Percentiles rank a stretch among this genome's conserved stretches.
Conservation (phyloP, 2,888 invertebrate species). For the Trimorus sp. region DNA sequence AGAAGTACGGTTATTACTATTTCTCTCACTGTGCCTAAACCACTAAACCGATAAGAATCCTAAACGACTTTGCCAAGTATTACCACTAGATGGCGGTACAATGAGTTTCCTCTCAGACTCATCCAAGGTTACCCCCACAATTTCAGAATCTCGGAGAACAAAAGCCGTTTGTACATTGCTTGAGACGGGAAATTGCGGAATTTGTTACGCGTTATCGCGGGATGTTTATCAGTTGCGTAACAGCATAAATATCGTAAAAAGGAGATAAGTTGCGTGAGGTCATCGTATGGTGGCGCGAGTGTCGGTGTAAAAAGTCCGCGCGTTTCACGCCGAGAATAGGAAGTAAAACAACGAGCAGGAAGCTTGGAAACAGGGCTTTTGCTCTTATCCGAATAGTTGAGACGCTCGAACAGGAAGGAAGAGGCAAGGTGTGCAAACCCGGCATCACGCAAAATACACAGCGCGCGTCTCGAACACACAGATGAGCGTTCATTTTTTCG, state of each 20-base stretch:
- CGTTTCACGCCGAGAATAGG: constrained; percentile 49
- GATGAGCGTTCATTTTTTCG: constrained; percentile 30
- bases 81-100: too few species aligned
- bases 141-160: too few species aligned
- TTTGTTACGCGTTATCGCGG: constrained; percentile 4
- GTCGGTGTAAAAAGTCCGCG: constrained; percentile 33
- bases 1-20: too few species aligned
- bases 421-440: constrained; percentile 50
- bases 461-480: constrained; percentile 43
- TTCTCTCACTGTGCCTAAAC: too few species aligned
- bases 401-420: constrained; percentile 40
- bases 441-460: constrained; percentile 56
- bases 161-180: too few species aligned
- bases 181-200: too few species aligned
- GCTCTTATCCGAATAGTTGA: constrained; percentile 51
- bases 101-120: too few species aligned
- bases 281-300: constrained; percentile 21
- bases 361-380: constrained; percentile 49
- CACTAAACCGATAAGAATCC: too few species aligned
- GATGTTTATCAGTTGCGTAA: constrained; percentile 30
- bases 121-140: too few species aligned
- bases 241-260: constrained; percentile 25
- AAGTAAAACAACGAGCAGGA: constrained; percentile 58
- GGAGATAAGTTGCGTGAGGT: constrained; percentile 26
- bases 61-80: too few species aligned